phyloP scores from a whole-genome alignment of 1,140 invertebrate species.

The Drosophila micromelanica region DNA sequence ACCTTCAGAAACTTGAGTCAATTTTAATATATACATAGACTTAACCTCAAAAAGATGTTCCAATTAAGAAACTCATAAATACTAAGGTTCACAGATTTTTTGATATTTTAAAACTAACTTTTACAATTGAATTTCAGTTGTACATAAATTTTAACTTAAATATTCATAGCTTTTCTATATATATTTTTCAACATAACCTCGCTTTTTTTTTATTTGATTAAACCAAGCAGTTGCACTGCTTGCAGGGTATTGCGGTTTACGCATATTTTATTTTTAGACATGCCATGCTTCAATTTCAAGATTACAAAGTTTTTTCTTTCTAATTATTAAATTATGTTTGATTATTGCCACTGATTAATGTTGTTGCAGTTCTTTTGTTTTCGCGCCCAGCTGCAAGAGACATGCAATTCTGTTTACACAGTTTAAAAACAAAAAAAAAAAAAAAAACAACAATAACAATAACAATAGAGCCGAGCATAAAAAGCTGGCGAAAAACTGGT shows the following conservation, averaged over 20 bases:
- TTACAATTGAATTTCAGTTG: no score
- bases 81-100: no score
- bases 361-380: conserved; percentile 9
- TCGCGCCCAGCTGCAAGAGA: conserved; percentile 41
- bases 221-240: background rate
- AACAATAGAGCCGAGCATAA: conserved; percentile 27
- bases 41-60: no score
- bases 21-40: no score
- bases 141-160: no score
- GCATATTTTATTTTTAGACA: background rate
- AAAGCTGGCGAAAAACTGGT: conserved; percentile 32
- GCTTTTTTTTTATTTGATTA: no score
- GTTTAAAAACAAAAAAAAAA: no score
- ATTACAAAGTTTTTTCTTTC: conserved; percentile 33
- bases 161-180: no score
- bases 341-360: conserved; percentile 31
- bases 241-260: conserved; percentile 5
- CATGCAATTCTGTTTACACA: conserved; percentile 24
- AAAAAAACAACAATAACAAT: conserved; percentile 7
- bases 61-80: no score
- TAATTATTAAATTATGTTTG: conserved; percentile 65
- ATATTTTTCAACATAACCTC: no score
- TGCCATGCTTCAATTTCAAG: conserved; percentile 48
- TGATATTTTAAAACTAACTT: no score
- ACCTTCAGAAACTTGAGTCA: no score